Evolutionary conservation across 2,797 vertebrate genomes (phyloP).

Genomic region (Macroramphosus scolopax): DNA sequence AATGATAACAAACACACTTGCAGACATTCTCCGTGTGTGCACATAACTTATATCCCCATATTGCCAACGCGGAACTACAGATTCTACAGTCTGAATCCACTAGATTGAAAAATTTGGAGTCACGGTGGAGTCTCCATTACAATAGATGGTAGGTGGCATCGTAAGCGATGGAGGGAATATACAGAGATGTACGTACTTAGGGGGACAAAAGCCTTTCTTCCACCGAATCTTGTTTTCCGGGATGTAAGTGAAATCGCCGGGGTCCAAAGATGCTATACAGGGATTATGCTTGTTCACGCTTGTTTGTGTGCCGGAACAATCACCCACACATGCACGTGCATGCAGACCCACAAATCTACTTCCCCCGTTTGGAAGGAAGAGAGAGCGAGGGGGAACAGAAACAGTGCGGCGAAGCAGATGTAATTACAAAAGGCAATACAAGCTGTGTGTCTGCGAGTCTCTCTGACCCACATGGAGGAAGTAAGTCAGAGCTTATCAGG

Average conservation of each 20-base stretch:
- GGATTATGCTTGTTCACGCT: slow-evolving; percentile 33
- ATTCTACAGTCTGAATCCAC: slow-evolving; percentile 1
- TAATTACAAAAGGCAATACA: slow-evolving; percentile 75
- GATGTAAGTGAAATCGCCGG: slow-evolving; percentile 38
- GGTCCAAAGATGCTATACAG: slow-evolving; percentile 25
- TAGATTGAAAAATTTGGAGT: slow-evolving; percentile 12
- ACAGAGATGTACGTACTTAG: slow-evolving; percentile 24
- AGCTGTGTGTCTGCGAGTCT: slow-evolving; percentile 58
- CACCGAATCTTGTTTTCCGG: slow-evolving; percentile 38
- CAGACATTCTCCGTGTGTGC: too few species aligned
- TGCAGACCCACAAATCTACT: slow-evolving; percentile 39
- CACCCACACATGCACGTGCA: slow-evolving; percentile 16
- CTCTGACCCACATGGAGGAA: slow-evolving; percentile 66
- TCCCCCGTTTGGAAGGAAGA: slow-evolving; percentile 31
- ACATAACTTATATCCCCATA: too few species aligned
- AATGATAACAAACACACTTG: too few species aligned
- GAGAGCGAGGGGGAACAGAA: slow-evolving; percentile 43
- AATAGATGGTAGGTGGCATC: slow-evolving; percentile 20
- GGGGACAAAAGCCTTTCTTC: slow-evolving; percentile 35
- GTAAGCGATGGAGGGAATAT: slow-evolving; percentile 28
- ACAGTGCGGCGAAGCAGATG: slow-evolving; percentile 65
- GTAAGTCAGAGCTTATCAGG: slow-evolving; percentile 75
- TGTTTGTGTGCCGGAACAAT: slow-evolving; percentile 13
- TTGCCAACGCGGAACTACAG: too few species aligned
- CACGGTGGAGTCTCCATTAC: slow-evolving; percentile 22